Percentiles rank a stretch among this genome's conserved stretches.
Evolutionary conservation across 2,888 invertebrate genomes (phyloP).

Genomic region (Athripsodes cinereus): DNA sequence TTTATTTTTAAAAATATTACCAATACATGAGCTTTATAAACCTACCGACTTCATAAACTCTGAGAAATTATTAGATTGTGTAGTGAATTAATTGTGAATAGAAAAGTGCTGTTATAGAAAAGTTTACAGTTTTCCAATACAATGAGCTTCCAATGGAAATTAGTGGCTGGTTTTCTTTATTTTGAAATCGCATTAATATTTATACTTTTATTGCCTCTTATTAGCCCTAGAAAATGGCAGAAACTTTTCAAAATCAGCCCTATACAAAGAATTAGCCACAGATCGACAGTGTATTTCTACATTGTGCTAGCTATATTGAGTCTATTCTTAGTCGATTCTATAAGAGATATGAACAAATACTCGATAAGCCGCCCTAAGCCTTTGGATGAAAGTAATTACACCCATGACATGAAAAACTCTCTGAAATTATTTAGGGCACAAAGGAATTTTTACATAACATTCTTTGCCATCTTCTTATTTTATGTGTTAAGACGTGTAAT

Average conservation of each 20-base stretch:
- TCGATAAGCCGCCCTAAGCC: constrained; percentile 34
- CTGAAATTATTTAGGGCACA: constrained; percentile 72
- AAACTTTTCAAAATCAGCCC: constrained; percentile 67
- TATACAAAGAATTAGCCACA: constrained; percentile 54
- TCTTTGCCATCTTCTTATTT: constrained; percentile 67
- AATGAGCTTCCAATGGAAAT: constrained; percentile 77
- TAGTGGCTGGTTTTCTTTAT: constrained; percentile 68
- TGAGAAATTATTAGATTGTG: too few species aligned
- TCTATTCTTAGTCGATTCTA: constrained; percentile 63
- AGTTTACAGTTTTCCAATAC: constrained; percentile 28
- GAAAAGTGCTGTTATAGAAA: too few species aligned
- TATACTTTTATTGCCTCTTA: constrained; percentile 61
- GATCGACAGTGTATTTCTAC: constrained; percentile 63
- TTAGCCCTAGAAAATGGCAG: constrained; percentile 71
- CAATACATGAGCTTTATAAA: too few species aligned
- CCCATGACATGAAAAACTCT: constrained; percentile 59
- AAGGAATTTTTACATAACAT: constrained; percentile 74
- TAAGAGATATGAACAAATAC: constrained; percentile 68
- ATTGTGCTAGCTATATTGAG: constrained; percentile 52
- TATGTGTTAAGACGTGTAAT: constrained; percentile 62
- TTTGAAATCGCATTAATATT: constrained; percentile 59
- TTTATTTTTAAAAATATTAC: neutral
- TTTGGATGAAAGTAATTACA: constrained; percentile 41
- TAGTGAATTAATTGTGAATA: too few species aligned
- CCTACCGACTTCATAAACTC: too few species aligned